Conservation (phyloP, 2,797 vertebrate genomes). For the Danio tinwini region DNA sequence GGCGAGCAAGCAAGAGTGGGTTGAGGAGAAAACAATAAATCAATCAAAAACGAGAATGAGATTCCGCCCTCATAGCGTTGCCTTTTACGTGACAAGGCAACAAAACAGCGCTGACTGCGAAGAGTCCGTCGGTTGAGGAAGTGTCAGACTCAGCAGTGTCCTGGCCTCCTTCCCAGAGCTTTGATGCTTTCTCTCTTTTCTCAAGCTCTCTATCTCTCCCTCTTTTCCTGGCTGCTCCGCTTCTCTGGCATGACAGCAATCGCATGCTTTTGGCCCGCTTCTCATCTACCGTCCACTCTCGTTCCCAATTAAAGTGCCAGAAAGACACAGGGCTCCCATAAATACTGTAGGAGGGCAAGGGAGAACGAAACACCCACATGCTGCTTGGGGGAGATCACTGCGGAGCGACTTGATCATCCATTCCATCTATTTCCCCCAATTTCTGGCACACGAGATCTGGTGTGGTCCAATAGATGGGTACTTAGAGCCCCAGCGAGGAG, state of each 20-base stretch:
- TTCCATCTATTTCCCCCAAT: conserved; percentile 59
- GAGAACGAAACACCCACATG: conserved; percentile 51
- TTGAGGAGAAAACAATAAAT: conserved; percentile 65
- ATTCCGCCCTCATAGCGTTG: conserved; percentile 58
- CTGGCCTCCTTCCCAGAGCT: conserved; percentile 66
- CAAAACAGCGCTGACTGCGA: conserved; percentile 68
- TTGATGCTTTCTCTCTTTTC: conserved; percentile 66
- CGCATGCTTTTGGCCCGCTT: conserved; percentile 58
- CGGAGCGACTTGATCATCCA: conserved; percentile 60
- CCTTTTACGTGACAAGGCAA: conserved; percentile 72
- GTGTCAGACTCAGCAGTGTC: conserved; percentile 57
- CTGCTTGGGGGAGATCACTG: conserved; percentile 54
- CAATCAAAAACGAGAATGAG: conserved; percentile 64
- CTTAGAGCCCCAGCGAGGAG: conserved; percentile 64
- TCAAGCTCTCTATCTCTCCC: conserved; percentile 7
- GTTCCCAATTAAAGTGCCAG: conserved; percentile 74
- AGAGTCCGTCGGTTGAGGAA: conserved; percentile 64
- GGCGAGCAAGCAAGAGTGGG: conserved; percentile 11
- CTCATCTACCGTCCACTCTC: conserved; percentile 70
- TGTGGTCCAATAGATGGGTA: conserved; percentile 43
- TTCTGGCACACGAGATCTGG: conserved; percentile 4
- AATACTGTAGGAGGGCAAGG: conserved; percentile 61
- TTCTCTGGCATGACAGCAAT: conserved; percentile 71
- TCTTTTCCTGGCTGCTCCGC: conserved; percentile 56
- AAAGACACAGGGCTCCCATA: conserved; percentile 71